Evolutionary conservation across 2,888 invertebrate genomes (phyloP).

Genomic region (Lasioglossum malachurum): DNA sequence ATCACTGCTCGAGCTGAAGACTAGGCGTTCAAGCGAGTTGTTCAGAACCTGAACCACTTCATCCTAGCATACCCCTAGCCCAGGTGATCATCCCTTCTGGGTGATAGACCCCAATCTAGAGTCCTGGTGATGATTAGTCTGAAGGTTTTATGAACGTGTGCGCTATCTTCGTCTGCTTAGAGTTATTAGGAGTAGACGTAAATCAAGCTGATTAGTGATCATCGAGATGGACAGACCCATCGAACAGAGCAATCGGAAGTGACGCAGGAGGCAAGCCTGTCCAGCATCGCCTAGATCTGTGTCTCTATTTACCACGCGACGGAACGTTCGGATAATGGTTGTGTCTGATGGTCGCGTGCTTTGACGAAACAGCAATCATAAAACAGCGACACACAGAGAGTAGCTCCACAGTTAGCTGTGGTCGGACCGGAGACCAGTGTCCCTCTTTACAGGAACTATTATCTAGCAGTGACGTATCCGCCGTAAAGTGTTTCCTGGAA

Average conservation of each 20-base stretch:
- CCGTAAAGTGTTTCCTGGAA: constrained; percentile 64
- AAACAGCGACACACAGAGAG: background rate
- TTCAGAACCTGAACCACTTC: no score
- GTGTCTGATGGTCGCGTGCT: constrained; percentile 6
- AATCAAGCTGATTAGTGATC: no score
- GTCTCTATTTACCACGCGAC: background rate
- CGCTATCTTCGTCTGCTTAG: no score
- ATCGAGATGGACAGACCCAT: no score
- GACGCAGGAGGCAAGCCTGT: background rate
- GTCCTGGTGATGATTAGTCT: no score
- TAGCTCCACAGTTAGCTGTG: background rate
- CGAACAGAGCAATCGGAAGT: no score
- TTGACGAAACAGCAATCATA: constrained; percentile 5
- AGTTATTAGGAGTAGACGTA: no score
- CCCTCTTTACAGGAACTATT: constrained; percentile 33
- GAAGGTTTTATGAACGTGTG: no score
- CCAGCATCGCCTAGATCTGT: background rate
- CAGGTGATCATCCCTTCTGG: no score
- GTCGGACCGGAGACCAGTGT: constrained; percentile 17
- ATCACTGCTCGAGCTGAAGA: background rate
- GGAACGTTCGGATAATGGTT: background rate
- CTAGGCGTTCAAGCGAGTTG: background rate
- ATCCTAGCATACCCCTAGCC: no score
- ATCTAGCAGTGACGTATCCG: constrained; percentile 31
- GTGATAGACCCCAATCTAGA: no score